A percentile compares a stretch with the other conserved stretches of the same genome.
Evolutionary conservation across 2,888 invertebrate genomes (phyloP).

Genomic region (Glaucopsyche alexis): DNA sequence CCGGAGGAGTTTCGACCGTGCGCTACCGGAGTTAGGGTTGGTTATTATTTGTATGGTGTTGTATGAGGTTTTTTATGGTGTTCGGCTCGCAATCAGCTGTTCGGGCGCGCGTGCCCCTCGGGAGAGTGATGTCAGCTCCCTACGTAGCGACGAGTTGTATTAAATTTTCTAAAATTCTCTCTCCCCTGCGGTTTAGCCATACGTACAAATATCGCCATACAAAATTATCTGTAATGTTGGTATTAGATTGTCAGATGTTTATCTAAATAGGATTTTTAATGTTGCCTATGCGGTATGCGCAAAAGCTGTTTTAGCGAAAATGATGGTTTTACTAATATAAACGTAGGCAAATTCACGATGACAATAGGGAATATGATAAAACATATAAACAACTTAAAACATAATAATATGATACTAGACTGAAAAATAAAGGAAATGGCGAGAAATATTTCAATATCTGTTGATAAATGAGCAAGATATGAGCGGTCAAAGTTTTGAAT

Average conservation of each 20-base stretch:
- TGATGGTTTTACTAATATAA: too few species aligned
- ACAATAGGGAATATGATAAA: too few species aligned
- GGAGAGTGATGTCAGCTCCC: slow-evolving; percentile 64
- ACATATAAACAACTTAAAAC: too few species aligned
- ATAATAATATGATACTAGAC: too few species aligned
- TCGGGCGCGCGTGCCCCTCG: slow-evolving; percentile 72
- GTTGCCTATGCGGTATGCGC: too few species aligned
- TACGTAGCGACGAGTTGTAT: slow-evolving; percentile 55
- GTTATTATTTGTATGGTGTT: slow-evolving; percentile 43
- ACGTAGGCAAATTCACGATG: too few species aligned
- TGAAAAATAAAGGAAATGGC: too few species aligned
- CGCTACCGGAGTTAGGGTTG: slow-evolving; percentile 35
- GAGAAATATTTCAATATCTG: too few species aligned
- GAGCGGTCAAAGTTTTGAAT: too few species aligned
- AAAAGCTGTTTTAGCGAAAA: too few species aligned
- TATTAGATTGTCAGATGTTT: background rate
- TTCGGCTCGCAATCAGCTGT: slow-evolving; percentile 75
- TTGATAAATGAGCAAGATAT: too few species aligned
- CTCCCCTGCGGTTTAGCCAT: slow-evolving; percentile 40
- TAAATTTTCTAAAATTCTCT: slow-evolving; percentile 57
- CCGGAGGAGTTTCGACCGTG: slow-evolving; percentile 38
- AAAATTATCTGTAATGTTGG: slow-evolving; percentile 25
- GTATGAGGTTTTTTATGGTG: slow-evolving; percentile 69
- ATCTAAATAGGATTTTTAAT: slow-evolving; percentile 1
- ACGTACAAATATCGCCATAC: slow-evolving; percentile 36